Conservation (phyloP, 2,113 vertebrate genomes). For the Protobothrops mucrosquamatus region DNA sequence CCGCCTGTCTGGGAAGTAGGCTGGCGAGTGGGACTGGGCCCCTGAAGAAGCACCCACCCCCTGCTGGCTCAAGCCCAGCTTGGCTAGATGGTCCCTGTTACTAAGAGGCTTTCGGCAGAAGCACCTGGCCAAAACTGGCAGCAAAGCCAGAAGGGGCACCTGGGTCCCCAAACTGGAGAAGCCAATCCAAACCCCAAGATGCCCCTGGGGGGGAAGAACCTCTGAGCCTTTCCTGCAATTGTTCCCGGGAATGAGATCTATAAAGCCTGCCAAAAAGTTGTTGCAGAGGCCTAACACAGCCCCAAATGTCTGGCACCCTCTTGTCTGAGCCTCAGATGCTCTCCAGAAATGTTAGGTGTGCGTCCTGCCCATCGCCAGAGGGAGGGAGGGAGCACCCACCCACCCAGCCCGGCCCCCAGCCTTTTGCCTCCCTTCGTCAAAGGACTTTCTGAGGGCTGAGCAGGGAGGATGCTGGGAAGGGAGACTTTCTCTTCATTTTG, state of each 20-base stretch:
- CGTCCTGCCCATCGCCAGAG: neutral
- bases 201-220: too few relatives aligned
- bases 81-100: neutral
- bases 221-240: neutral
- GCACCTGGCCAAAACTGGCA: neutral
- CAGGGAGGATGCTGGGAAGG: slow-evolving; percentile 29
- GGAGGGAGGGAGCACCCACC: neutral
- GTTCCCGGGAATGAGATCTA: neutral
- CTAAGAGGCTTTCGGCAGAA: neutral
- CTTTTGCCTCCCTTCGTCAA: neutral
- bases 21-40: neutral
- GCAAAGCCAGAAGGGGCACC: neutral
- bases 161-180: neutral
- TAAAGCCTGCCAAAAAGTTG: neutral
- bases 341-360: neutral
- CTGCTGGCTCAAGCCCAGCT: neutral
- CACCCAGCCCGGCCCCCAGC: neutral
- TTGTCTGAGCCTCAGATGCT: neutral
- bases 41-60: neutral
- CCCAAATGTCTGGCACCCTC: neutral
- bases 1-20: neutral
- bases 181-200: neutral
- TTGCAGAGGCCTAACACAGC: neutral
- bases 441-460: slow-evolving; percentile 41
- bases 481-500: slow-evolving; percentile 51